Percentiles rank a stretch among this genome's conserved stretches.
Conservation (phyloP, 2,113 vertebrate genomes). For the Gavia stellata region DNA sequence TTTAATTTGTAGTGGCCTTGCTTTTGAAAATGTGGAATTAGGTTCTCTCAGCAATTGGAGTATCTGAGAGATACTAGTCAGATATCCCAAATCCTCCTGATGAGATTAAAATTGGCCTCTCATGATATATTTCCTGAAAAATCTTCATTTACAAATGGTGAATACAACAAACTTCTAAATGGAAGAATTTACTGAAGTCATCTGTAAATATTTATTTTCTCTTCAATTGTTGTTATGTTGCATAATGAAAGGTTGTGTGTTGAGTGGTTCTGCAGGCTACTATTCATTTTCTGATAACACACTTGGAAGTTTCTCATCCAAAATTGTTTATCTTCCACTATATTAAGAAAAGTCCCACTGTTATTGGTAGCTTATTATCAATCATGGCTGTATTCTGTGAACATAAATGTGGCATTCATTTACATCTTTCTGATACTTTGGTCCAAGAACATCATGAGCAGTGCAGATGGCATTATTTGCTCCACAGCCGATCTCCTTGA, state of each 20-base stretch:
- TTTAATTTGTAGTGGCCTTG: not conserved
- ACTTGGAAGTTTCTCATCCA: not conserved
- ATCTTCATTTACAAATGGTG: not conserved
- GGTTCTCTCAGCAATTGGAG: not conserved
- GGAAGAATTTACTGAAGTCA: not conserved
- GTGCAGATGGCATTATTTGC: conserved; percentile 49
- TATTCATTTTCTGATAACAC: not conserved
- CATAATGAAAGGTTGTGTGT: not conserved
- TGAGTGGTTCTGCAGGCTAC: not conserved
- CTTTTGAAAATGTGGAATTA: not conserved
- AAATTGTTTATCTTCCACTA: not conserved
- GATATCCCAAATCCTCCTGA: not conserved
- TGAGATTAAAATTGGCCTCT: not conserved
- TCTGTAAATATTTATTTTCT: not conserved
- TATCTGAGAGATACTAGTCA: not conserved
- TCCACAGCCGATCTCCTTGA: conserved; percentile 35
- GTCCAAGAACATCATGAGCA: conserved; percentile 26
- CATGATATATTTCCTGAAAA: not conserved
- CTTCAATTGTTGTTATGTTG: not conserved
- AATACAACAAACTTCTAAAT: not conserved
- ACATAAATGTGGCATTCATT: not conserved
- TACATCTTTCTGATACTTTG: not conserved
- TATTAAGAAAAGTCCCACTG: not conserved
- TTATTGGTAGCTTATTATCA: not conserved
- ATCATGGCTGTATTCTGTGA: not conserved